Base-by-base conservation (phyloP, 2,888 invertebrate genomes). In the Amphiduros pacificus region DNA sequence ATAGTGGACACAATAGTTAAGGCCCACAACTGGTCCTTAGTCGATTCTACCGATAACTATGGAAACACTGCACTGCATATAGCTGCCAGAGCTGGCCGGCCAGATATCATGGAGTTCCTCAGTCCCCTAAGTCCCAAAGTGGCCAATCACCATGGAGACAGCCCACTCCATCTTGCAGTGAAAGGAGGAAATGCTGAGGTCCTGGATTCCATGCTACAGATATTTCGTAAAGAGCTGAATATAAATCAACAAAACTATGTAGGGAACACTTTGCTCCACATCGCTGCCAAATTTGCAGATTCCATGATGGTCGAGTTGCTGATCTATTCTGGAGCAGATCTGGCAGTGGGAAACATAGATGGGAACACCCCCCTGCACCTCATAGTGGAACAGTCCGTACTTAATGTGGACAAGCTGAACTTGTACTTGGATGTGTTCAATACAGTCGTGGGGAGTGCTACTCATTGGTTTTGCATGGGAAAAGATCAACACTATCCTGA, bases 21-120 rank as follows among this genome's bases (percentile, higher is more conserved):
- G 64, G 72, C 74, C 0, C 77, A 77, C 62, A 73, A 75, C 24
- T 80, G 78, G 78, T 75, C 79, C 44, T 72, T 77, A 66, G 68
- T 80, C 17, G 76, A 80, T 60, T 74, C 74, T 0, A 65, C 63
- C 44, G 79, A 81, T 59, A 65, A 66, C 9, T 29, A 67, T 41
- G 77, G 79, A 2, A 77, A 79, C 65, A 80, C 77, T 55, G 74
- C 78, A 9, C 71, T 81, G 5, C 80, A 80, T 57, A 63, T 77
- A 20, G 80, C 80, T 1, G 79, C 78, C 24, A 70, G 70, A 40
- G 36, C 53, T 4, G 63, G 60, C 14, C 26, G 63, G 24, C 31
- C 44, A 11, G 63, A 66, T 20, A 52, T 70, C 32, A 58, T 70
- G 6, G 40, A 22, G 32, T 31, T 50, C 11, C 50, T 57, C 1